A percentile compares a stretch with the other conserved stretches of the same genome.
phyloP scores from a whole-genome alignment of 2,797 vertebrate species.

The Petrocephalus sullivani region DNA sequence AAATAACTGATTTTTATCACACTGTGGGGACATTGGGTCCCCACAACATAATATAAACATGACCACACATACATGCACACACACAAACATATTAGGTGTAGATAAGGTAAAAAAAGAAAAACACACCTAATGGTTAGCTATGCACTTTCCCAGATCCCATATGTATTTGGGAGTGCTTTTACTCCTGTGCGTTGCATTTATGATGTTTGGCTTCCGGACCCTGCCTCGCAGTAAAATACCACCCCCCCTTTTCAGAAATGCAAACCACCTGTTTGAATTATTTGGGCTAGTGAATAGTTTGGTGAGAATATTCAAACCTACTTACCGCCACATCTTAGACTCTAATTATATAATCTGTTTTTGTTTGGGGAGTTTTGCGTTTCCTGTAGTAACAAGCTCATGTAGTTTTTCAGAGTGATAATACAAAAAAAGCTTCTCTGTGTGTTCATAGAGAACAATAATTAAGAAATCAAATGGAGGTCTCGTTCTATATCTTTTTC shows the following conservation, averaged over 20 bases:
- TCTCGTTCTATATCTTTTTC: not conserved
- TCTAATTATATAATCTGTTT: not conserved
- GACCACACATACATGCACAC: not conserved
- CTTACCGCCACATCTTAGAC: not conserved
- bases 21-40: too few relatives aligned
- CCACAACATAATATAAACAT: not conserved
- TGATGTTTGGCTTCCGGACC: not conserved
- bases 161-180: not conserved
- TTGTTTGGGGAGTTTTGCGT: not conserved
- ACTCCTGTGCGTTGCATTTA: constrained; percentile 21
- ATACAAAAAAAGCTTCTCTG: not conserved
- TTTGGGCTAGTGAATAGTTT: constrained; percentile 18
- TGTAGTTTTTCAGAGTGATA: not conserved
- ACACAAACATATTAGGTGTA: not conserved
- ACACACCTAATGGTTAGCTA: not conserved
- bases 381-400: not conserved
- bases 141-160: not conserved
- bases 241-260: constrained; percentile 21
- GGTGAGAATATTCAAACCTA: constrained; percentile 14
- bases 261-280: constrained; percentile 29
- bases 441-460: not conserved
- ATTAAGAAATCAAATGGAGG: not conserved
- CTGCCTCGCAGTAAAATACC: constrained; percentile 23
- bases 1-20: too few relatives aligned
- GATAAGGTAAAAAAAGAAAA: not conserved